phyloP scores from a whole-genome alignment of 2,797 vertebrate species.

The Mionectes olivaceus region DNA sequence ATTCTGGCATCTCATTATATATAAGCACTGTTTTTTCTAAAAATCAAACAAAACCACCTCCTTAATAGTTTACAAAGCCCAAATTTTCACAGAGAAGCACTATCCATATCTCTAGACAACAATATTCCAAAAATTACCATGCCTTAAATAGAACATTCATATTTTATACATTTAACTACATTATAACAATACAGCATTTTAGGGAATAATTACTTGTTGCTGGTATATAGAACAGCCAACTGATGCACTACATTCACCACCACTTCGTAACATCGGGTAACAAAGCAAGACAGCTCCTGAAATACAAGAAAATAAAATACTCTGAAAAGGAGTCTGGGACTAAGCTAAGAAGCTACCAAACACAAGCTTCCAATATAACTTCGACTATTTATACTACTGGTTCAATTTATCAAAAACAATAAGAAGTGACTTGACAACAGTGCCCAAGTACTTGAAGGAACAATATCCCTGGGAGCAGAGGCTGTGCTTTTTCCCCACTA shows the following conservation, averaged over 20 bases:
- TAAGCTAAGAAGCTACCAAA: neutral
- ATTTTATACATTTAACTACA: neutral
- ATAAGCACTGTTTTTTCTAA: neutral
- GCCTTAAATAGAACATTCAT: neutral
- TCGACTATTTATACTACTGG: neutral
- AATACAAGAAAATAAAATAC: conserved; percentile 56
- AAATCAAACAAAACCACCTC: neutral
- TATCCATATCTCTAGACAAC: neutral
- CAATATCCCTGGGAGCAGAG: neutral
- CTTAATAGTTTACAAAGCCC: neutral
- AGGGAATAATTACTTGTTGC: conserved; percentile 88
- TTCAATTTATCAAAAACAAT: neutral
- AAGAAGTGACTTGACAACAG: neutral
- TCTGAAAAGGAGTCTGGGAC: neutral
- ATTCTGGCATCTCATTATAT: neutral
- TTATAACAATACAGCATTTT: neutral
- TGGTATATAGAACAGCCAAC: conserved; percentile 94
- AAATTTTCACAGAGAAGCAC: neutral
- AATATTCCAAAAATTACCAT: neutral
- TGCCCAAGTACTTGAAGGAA: neutral
- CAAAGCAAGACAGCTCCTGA: conserved; percentile 97
- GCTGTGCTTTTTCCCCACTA: neutral
- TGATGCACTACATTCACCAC: conserved; percentile 95
- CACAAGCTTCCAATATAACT: neutral
- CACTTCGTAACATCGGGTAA: conserved; percentile 95